phyloP scores from a whole-genome alignment of 92 coral and sea anemone species.

The Palythoa grandiflora region DNA sequence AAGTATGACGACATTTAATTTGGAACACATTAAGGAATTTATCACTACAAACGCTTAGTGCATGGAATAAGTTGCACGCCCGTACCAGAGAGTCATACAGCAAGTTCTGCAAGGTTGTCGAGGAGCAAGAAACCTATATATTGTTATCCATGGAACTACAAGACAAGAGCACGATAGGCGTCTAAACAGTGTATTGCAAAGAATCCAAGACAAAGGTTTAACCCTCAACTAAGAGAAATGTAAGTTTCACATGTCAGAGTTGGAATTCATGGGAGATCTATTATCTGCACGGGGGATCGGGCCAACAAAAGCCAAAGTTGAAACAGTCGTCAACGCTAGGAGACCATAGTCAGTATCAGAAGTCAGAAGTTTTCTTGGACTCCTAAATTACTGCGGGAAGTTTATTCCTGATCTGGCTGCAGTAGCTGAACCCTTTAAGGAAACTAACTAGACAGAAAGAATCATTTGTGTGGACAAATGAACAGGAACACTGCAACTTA shows the following conservation, averaged over 20 bases:
- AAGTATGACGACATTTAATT: no score
- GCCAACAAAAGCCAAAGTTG: slow-evolving; percentile 5
- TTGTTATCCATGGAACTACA: background rate
- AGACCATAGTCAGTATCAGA: background rate
- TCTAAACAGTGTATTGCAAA: background rate
- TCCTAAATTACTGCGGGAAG: background rate
- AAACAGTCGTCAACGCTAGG: background rate
- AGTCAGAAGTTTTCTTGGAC: background rate
- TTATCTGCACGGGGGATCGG: background rate
- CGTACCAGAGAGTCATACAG: no score
- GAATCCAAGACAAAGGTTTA: background rate
- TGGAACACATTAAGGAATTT: no score
- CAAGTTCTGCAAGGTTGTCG: no score
- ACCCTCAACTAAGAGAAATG: background rate
- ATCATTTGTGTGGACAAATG: no score
- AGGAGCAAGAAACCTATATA: no score
- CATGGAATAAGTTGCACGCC: no score
- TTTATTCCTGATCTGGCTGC: background rate
- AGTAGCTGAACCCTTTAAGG: background rate
- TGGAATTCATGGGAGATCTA: background rate
- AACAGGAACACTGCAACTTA: no score
- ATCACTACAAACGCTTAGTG: no score
- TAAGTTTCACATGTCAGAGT: background rate
- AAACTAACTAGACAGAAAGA: no score
- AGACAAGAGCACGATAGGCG: background rate